A percentile compares a stretch with the other conserved stretches of the same genome.
Evolutionary conservation across 2,888 invertebrate species (phyloP).

Genomic region (Pseudococcus jackbeardsleyi): DNA sequence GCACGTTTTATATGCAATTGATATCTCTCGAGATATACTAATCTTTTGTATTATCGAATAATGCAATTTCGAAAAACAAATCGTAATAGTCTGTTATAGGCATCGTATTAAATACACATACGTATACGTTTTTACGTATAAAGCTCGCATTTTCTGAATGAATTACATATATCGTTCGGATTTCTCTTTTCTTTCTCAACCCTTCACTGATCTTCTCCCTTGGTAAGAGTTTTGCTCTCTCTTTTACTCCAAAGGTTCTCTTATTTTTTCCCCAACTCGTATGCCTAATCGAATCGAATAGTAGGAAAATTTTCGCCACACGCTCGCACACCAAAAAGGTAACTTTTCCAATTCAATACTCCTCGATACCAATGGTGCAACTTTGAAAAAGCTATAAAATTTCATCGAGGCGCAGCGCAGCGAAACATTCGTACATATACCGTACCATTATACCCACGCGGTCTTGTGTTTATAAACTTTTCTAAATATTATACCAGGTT

Average conservation of each 20-base stretch:
- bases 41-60: slow-evolving; percentile 36
- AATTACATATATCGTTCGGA: not conserved
- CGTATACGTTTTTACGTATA: not conserved
- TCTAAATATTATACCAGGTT: not conserved
- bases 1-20: slow-evolving; percentile 27
- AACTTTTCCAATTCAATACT: slow-evolving; percentile 19
- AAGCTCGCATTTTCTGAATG: not conserved
- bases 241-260: not conserved
- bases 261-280: not conserved
- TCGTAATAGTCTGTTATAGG: not conserved
- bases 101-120: slow-evolving; percentile 9
- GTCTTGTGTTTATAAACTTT: not conserved
- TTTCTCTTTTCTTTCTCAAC: not conserved
- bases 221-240: not conserved
- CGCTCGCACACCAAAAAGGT: not conserved
- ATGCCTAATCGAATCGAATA: not conserved
- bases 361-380: not conserved
- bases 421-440: not conserved
- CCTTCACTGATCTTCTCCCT: not conserved
- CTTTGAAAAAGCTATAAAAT: slow-evolving; percentile 46
- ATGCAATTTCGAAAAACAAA: slow-evolving; percentile 33
- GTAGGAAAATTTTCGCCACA: not conserved
- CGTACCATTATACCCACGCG: slow-evolving; percentile 12
- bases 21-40: slow-evolving; percentile 40
- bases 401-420: not conserved